Evolutionary conservation across 2,797 vertebrate species (phyloP), one percentile per base, ranked within the genome.

Genomic region (Melanogrammus aeglefinus): DNA sequence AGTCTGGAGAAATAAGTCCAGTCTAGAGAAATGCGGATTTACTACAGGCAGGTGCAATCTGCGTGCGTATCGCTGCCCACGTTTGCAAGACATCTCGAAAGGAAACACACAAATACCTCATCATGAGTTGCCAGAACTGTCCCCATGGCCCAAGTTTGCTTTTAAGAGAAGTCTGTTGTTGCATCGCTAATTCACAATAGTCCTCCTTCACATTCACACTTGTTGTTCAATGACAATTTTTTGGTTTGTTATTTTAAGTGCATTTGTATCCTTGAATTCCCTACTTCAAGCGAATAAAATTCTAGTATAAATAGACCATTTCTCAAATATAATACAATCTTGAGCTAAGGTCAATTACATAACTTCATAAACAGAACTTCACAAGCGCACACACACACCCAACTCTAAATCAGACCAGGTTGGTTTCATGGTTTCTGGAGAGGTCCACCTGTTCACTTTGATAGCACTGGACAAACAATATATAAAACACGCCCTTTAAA

Each of bases 401-500:
- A 77, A 74, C n/a, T 0, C 10, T 86, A 84, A 88, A 90, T 88
- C 87, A 86, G 86, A 86, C 86, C 83, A 85, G 80, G 80, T 80
- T 77, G 81, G 76, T 86, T 76, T 77, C 76, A 78, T 83, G 75
- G 82, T 83, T 87, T 90, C 83, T 77, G 80, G 81, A 86, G 87
- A 87, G 83, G 84, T 80, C 87, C 89, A 90, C 90, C 87, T 91
- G 89, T 89, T 91, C 83, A 86, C 77, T 79, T 84, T 86, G 87
- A 92, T 88, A 88, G 86, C 86, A 36, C 7, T 84, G 85, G 77
- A 85, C 88, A 85, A 85, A 84, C 82, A 85, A 90, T 91, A 85
- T 80, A 88, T 91, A 85, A 85, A 88, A 90, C 72, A 83, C 84
- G 82, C 79, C 8, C n/a, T 21, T 24, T 14, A 18, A 18, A 18